Evolutionary conservation across 2,113 vertebrate species (phyloP).

Genomic region (Mormyrus lacerda): DNA sequence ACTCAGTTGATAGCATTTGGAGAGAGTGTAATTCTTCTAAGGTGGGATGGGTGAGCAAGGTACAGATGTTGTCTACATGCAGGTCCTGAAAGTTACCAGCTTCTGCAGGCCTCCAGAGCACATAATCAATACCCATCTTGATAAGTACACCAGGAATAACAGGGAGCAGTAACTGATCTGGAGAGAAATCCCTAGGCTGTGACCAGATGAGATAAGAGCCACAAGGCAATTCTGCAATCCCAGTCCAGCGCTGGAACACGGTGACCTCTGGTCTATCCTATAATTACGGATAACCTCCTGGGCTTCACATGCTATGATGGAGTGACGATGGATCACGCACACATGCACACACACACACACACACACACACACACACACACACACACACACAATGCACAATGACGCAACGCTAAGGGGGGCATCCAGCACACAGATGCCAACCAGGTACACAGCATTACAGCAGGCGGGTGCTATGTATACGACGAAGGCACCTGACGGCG

Average conservation of each 20-base stretch:
- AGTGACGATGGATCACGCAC: neutral
- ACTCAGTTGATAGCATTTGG: neutral
- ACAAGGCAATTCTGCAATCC: neutral
- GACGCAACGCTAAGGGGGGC: neutral
- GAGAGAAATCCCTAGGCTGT: neutral
- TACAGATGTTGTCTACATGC: neutral
- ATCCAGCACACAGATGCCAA: neutral
- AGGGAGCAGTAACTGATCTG: constrained; percentile 2
- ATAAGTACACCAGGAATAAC: neutral
- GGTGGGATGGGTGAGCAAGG: neutral
- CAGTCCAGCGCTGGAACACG: neutral
- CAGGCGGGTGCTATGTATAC: neutral
- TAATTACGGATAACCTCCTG: constrained; percentile 8
- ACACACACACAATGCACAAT: neutral
- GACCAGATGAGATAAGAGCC: neutral
- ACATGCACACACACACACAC: neutral
- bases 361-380: neutral
- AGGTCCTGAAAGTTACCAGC: neutral
- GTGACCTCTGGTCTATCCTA: neutral
- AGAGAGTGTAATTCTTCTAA: neutral
- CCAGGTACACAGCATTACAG: neutral
- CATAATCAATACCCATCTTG: constrained; percentile 12
- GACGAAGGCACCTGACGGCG: neutral
- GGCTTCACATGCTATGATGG: neutral
- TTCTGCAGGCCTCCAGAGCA: neutral